Percentiles rank a stretch among this genome's conserved stretches.
Conservation (phyloP, 2,888 invertebrate species). For the Macrosoma leucophasiata region DNA sequence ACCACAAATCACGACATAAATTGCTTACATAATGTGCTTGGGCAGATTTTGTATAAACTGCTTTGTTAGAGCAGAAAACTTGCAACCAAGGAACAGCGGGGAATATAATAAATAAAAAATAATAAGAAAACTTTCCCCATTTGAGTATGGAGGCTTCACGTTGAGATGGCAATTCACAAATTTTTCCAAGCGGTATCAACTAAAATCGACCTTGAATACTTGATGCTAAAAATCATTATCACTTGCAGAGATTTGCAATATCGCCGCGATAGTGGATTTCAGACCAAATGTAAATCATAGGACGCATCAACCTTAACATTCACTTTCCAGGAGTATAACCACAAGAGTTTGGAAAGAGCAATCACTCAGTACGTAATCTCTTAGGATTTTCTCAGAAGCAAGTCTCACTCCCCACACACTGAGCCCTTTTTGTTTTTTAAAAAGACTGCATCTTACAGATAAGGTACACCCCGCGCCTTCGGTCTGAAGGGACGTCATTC, state of each 20-base stretch:
- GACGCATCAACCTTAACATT: constrained; percentile 53
- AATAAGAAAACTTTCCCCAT: constrained; percentile 73
- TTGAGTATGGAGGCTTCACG: constrained; percentile 47
- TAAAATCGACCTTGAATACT: constrained; percentile 33
- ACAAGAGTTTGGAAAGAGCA: constrained; percentile 63
- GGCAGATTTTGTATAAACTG: too few relatives aligned
- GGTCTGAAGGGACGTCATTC: constrained; percentile 31
- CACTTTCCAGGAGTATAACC: constrained; percentile 50
- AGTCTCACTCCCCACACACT: constrained; percentile 37
- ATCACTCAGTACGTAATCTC: constrained; percentile 74
- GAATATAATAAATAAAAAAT: constrained; percentile 69
- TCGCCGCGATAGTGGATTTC: constrained; percentile 22
- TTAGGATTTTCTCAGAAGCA: constrained; percentile 54
- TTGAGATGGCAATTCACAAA: constrained; percentile 48
- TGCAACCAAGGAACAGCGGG: constrained; percentile 45
- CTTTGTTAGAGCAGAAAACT: too few relatives aligned
- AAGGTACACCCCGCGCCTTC: constrained; percentile 45
- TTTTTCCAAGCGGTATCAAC: constrained; percentile 33
- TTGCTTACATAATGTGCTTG: too few relatives aligned
- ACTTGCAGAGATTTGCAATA: constrained; percentile 14
- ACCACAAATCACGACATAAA: too few relatives aligned
- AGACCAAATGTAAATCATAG: constrained; percentile 50
- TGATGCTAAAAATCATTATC: constrained; percentile 29
- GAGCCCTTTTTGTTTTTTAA: constrained; percentile 54
- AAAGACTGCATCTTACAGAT: constrained; percentile 55